Evolutionary conservation across 2,797 vertebrate genomes (phyloP).

Genomic region (Toxotes lorentzi): DNA sequence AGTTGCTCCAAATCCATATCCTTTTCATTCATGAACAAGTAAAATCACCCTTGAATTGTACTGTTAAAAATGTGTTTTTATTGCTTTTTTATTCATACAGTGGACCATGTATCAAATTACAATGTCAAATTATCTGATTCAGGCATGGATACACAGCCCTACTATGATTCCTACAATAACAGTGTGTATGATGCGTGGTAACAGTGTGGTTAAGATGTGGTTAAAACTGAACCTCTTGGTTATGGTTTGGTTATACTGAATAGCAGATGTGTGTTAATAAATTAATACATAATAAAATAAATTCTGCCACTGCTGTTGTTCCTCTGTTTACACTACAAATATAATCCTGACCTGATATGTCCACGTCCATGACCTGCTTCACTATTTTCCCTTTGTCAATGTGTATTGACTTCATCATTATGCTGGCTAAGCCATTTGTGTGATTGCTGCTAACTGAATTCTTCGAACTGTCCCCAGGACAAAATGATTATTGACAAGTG

Average conservation of each 20-base stretch:
- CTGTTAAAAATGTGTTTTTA: background rate
- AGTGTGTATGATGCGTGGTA: no score
- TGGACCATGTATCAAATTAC: background rate
- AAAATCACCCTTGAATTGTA: no score
- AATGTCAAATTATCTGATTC: background rate
- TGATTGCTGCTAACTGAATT: slow-evolving; percentile 15
- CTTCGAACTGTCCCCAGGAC: slow-evolving; percentile 11
- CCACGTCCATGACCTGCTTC: background rate
- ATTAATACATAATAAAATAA: no score
- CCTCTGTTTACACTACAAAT: background rate
- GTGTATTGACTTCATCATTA: slow-evolving; percentile 27
- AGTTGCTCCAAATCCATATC: no score
- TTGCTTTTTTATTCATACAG: background rate
- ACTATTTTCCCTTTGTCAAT: background rate
- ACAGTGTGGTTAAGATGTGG: background rate
- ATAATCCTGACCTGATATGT: background rate
- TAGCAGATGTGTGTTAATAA: background rate
- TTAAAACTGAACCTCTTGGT: no score
- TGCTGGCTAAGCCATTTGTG: slow-evolving; percentile 19
- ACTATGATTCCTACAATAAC: background rate
- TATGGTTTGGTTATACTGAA: background rate
- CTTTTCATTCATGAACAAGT: no score
- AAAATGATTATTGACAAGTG: slow-evolving; percentile 46
- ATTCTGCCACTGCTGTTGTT: background rate
- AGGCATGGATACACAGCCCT: background rate